phyloP scores from a whole-genome alignment of 2,113 vertebrate genomes.

The Rhabdornis inornatus region DNA sequence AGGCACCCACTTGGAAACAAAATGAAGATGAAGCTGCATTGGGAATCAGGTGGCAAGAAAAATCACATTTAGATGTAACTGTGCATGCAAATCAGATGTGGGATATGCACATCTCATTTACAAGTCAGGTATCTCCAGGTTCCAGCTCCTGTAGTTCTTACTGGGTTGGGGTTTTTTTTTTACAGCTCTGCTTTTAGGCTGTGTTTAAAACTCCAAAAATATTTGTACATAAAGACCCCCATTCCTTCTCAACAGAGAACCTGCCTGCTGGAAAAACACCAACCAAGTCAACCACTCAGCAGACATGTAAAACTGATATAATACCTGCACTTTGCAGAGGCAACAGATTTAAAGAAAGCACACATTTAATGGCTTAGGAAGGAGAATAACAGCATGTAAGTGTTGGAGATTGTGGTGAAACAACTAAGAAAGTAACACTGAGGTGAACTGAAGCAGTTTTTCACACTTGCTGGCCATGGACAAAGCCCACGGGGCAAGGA shows the following conservation, averaged over 20 bases:
- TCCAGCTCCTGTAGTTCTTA: background rate
- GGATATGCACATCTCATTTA: background rate
- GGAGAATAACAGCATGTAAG: background rate
- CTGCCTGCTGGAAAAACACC: background rate
- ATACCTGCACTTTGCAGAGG: background rate
- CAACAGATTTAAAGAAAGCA: background rate
- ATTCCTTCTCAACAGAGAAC: background rate
- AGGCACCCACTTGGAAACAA: background rate
- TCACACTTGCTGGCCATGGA: background rate
- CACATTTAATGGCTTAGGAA: background rate
- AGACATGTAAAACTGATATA: background rate
- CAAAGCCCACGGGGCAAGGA: background rate
- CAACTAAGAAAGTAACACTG: background rate
- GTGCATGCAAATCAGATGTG: background rate
- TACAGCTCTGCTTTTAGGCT: background rate
- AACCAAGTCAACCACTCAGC: background rate
- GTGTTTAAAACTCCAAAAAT: background rate
- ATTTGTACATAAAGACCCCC: background rate
- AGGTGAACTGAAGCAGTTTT: background rate
- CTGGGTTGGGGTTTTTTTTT: background rate
- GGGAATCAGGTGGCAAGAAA: background rate
- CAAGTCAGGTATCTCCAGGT: background rate
- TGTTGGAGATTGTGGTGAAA: background rate
- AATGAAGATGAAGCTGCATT: background rate
- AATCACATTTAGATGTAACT: background rate